Evolutionary conservation across 2,888 invertebrate species (phyloP), one percentile per base, ranked within the genome.

Genomic region (Buathra laborator): DNA sequence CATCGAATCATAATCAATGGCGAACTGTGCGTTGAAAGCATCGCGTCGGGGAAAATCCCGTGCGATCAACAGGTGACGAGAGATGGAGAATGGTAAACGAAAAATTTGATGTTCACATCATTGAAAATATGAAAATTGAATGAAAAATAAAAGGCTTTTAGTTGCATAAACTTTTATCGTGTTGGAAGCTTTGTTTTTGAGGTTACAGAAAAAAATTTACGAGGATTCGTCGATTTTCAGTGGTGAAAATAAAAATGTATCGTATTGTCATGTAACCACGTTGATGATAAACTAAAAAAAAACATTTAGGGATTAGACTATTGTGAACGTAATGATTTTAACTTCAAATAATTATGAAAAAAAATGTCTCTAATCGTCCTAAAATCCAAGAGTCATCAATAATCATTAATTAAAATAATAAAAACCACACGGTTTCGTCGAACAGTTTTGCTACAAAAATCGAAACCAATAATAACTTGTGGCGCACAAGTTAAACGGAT

Each of bases 51-150:
- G 51, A 44, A 44, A 84, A 76, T 72, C 16, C 51, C 37, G 37
- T 37, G 5, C 32, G 67, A 84, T 84, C 84, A 81, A 84, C 84
- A 84, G 84, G 84, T 84, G 71, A 68, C 74, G 46, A 59, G 70
- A 83, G 24, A 14, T 14, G n/a, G 44, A 37, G 44, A 32, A n/a
- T 67, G 37, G 37, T 37, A 37, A 67, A 67, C 56, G 43, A 37
- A 48, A n/a, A 67, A 44, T 43, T 3, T 14, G 12, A 16, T 53
- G 24, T 19, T 56, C 56, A 56, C 32, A 24, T 59, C 7, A 9
- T 9, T 9, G 37, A 1, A 29, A 59, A 59, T 59, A 59, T 59
- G 24, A 29, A 9, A 14, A 32, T 32, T 59, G 7, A 14, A 59
- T 32, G 24, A 19, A 56, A 24, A 16, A 56, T 3, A n/a, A 56